Evolutionary conservation across 2,888 invertebrate species (phyloP).

Genomic region (Tachina fera): DNA sequence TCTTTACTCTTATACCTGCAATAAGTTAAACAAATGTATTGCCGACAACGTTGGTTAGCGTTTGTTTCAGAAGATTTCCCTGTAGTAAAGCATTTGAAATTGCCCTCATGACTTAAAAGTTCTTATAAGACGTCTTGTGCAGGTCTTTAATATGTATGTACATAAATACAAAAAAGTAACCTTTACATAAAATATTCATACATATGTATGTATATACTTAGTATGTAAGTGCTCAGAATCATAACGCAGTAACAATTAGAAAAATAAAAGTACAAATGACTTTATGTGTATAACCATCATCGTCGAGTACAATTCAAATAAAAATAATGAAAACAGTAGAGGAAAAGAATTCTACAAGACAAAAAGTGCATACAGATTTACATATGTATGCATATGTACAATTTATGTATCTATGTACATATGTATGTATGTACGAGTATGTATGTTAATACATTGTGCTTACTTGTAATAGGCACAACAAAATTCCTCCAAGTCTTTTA

Average conservation of each 20-base stretch:
- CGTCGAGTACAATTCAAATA: slow-evolving; percentile 22
- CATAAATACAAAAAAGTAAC: too few species aligned
- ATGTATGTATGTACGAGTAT: background rate
- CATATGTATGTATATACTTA: background rate
- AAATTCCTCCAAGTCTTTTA: background rate
- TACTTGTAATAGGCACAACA: background rate
- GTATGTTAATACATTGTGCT: background rate
- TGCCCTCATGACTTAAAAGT: too few species aligned
- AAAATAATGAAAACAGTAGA: background rate
- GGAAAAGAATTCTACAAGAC: background rate
- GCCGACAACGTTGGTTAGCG: too few species aligned
- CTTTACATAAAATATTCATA: background rate
- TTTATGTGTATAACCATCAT: slow-evolving; percentile 15
- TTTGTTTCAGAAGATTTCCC: too few species aligned
- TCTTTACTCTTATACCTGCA: too few species aligned
- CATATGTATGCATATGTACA: background rate
- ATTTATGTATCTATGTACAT: too few species aligned
- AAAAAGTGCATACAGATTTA: background rate
- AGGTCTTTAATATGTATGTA: too few species aligned
- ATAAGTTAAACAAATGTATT: too few species aligned
- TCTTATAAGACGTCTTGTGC: too few species aligned
- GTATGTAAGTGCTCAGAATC: slow-evolving; percentile 30
- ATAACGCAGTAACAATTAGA: slow-evolving; percentile 49
- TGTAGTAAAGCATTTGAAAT: too few species aligned
- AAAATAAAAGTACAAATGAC: slow-evolving; percentile 28